Base-by-base conservation (phyloP, 1,140 invertebrate species). In the Carposina sasakii region DNA sequence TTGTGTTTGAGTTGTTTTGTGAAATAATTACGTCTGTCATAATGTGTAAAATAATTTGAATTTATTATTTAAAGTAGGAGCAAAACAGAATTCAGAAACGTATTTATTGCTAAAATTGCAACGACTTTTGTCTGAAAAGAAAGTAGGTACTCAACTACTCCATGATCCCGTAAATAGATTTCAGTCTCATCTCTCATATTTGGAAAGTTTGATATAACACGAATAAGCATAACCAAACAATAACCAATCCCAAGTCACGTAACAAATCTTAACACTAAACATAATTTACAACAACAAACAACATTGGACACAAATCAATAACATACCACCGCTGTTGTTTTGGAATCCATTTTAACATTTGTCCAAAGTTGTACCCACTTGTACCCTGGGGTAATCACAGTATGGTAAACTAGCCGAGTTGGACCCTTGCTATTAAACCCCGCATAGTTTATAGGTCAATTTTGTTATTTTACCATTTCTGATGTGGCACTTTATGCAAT, bases 381-480 rank as follows among this genome's bases (percentile, higher is more conserved):
- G 17, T 23, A 60, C 74, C 60, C 71, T 15, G 30, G 71, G 63
- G 74, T 74, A 77, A 79, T 76, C 68, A 76, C 57, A 70, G 67
- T 75, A 71, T 70, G 61, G 63, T 67, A 67, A 75, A 69, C 68
- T 73, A 70, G 67, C 70, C 69, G 48, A 50, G 54, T 60, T 63
- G 47, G 55, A 64, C 62, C 67, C 60, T 60, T 54, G 40, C 37
- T 58, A n/a, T n/a, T n/a, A n/a, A n/a, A n/a, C 63, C 62, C 45
- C 40, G 60, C 58, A 60, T 66, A 74, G 67, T 75, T 64, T 65
- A 67, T 61, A 72, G 69, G 69, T 71, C 68, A 74, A 76, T 76
- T 67, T 78, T 75, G 67, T 72, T 68, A 64, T 69, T 71, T 66
- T 55, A 67, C 71, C 63, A 67, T 65, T 68, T 54, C 48, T 56